These are phyloP conservation scores for Vulpes ferrilata DNA, from an alignment of 2,113 vertebrate genomes.

Conservation along the genomic window DNA sequence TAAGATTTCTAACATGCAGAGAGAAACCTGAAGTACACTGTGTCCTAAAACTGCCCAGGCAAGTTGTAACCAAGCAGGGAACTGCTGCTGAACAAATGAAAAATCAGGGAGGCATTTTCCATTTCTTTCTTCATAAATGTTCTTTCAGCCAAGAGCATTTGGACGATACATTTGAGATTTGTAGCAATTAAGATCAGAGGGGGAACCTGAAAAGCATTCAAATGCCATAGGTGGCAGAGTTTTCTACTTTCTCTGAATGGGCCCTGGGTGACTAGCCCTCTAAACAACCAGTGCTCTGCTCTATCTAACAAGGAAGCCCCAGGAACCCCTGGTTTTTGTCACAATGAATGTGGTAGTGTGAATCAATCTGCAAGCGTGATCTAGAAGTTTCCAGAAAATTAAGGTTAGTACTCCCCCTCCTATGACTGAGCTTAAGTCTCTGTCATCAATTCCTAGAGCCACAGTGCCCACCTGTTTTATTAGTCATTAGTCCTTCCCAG, in stretches of 20 bases:
- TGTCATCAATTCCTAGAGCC: constrained; percentile 49
- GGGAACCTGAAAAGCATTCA: constrained; percentile 33
- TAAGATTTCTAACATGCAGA: constrained; percentile 81
- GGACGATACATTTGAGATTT: neutral
- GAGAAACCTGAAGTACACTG: constrained; percentile 69
- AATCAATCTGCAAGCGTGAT: neutral
- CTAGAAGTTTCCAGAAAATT: constrained; percentile 6
- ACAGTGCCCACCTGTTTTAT: constrained; percentile 53
- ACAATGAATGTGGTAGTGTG: neutral
- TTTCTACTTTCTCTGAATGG: constrained; percentile 19
- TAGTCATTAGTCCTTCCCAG: constrained; percentile 63
- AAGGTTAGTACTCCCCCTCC: neutral
- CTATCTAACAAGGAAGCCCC: neutral
- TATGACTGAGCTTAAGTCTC: constrained; percentile 45
- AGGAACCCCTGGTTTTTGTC: neutral
- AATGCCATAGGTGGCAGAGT: constrained; percentile 45
- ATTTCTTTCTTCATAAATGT: constrained; percentile 65
- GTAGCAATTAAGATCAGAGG: constrained; percentile 44
- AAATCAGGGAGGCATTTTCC: constrained; percentile 77
- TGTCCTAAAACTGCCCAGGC: constrained; percentile 68
- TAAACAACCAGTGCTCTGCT: neutral
- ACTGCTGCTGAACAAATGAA: constrained; percentile 73
- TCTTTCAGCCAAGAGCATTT: constrained; percentile 65
- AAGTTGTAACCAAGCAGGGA: constrained; percentile 63
- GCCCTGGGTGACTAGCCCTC: neutral